These are phyloP conservation scores for Drosophila macrospina DNA, from an alignment of 2,888 invertebrate genomes.

Conservation along the genomic window DNA sequence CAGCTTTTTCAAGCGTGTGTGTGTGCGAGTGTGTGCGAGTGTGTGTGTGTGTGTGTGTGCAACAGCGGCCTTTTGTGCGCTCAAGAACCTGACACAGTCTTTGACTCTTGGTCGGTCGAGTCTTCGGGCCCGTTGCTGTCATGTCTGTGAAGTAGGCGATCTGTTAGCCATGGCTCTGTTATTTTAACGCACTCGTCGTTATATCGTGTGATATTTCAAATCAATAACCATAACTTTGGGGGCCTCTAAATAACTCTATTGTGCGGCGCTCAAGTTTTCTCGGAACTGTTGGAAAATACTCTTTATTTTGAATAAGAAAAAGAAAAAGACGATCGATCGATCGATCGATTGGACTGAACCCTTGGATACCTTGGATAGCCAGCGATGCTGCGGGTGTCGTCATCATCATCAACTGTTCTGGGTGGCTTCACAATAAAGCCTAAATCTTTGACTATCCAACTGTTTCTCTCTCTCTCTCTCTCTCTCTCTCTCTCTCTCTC, in stretches of 20 bases:
- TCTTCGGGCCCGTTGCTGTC: slow-evolving; percentile 12
- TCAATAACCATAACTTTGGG: slow-evolving; percentile 75
- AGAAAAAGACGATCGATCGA: slow-evolving; percentile 18
- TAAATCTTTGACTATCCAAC: slow-evolving; percentile 7
- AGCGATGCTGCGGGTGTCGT: slow-evolving; percentile 63
- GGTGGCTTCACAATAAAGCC: slow-evolving; percentile 63
- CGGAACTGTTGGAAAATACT: slow-evolving; percentile 65
- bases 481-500: not conserved
- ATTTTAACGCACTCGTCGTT: slow-evolving; percentile 68
- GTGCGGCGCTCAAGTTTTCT: slow-evolving; percentile 77
- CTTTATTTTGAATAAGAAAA: slow-evolving; percentile 15
- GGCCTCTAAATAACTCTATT: slow-evolving; percentile 81
- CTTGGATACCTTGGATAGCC: slow-evolving; percentile 13
- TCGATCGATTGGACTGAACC: slow-evolving; percentile 15
- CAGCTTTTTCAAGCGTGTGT: slow-evolving; percentile 29
- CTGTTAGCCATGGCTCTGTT: slow-evolving; percentile 62
- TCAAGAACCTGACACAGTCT: slow-evolving; percentile 55
- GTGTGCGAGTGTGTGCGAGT: slow-evolving; percentile 8
- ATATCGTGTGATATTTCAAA: slow-evolving; percentile 76
- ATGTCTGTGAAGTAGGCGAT: slow-evolving; percentile 51
- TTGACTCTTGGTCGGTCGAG: slow-evolving; percentile 5
- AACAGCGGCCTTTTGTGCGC: slow-evolving; percentile 66
- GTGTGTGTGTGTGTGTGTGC: slow-evolving; percentile 16
- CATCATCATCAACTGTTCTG: slow-evolving; percentile 52
- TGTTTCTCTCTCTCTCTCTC: not conserved